phyloP scores from a whole-genome alignment of 1,140 invertebrate species.

The Zaprionus gabonicus region DNA sequence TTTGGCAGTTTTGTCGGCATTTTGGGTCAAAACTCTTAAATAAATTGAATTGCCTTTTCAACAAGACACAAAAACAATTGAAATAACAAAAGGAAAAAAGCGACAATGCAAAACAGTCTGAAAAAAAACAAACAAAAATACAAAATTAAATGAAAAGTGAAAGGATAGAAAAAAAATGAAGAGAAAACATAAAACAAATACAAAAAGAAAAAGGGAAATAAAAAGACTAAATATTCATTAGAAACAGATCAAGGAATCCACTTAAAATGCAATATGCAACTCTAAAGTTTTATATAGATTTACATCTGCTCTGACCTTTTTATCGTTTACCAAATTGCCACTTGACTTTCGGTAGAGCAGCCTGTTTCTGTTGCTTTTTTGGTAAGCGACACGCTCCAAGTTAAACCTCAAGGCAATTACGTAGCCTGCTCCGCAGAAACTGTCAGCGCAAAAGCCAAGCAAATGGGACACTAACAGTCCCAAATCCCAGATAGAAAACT shows the following conservation, averaged over 20 bases:
- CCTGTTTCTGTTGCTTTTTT: constrained; percentile 3
- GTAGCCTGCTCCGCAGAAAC: constrained; percentile 17
- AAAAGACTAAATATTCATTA: too few species aligned
- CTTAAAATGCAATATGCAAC: too few species aligned
- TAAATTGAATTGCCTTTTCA: constrained; percentile 78
- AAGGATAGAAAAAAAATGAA: neutral
- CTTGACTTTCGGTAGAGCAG: neutral
- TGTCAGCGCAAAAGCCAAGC: constrained; percentile 31
- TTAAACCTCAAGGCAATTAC: constrained; percentile 40
- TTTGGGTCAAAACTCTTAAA: constrained; percentile 67
- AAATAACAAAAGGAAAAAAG: constrained; percentile 38
- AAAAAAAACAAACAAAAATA: constrained; percentile 12
- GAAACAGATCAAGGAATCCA: too few species aligned
- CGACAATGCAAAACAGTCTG: constrained; percentile 27
- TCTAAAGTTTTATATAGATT: too few species aligned
- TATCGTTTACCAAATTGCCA: neutral
- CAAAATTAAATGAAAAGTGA: neutral
- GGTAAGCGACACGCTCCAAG: neutral
- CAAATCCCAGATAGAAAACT: constrained; percentile 37
- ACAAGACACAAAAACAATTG: too few species aligned
- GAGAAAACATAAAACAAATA: neutral
- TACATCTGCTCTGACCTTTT: neutral
- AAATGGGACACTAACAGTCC: constrained; percentile 18
- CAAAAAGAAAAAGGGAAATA: too few species aligned
- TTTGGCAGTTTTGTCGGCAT: constrained; percentile 30